Evolutionary conservation across 2,888 invertebrate genomes (phyloP).

Genomic region (Leptinotarsa rubiginosa): DNA sequence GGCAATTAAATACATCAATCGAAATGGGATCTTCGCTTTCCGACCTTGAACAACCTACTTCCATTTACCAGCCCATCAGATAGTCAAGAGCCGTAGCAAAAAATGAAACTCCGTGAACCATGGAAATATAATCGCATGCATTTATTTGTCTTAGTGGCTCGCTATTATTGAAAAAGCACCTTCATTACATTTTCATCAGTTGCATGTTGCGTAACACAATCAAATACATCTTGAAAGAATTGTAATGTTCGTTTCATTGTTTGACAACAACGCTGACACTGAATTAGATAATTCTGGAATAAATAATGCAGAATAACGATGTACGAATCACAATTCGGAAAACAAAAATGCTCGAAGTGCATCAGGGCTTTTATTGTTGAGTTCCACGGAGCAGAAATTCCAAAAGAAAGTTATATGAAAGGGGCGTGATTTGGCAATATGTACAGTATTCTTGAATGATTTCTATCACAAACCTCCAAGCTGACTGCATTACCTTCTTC

Average conservation of each 20-base stretch:
- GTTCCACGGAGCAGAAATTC: too few relatives aligned
- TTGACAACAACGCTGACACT: too few relatives aligned
- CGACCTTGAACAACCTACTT: not conserved
- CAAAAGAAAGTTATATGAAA: too few relatives aligned
- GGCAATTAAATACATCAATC: not conserved
- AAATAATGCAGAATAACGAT: too few relatives aligned
- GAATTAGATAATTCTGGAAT: too few relatives aligned
- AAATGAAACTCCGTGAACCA: not conserved
- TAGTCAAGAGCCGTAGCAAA: not conserved
- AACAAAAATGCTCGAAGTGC: too few relatives aligned
- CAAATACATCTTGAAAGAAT: not conserved
- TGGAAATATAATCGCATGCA: slow-evolving; percentile 5
- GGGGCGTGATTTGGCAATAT: too few relatives aligned
- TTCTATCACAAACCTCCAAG: too few relatives aligned
- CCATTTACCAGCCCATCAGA: not conserved
- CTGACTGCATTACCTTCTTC: too few relatives aligned
- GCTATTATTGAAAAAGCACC: not conserved
- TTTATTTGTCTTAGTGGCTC: not conserved
- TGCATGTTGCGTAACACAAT: not conserved
- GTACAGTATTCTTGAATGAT: too few relatives aligned
- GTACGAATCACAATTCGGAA: too few relatives aligned
- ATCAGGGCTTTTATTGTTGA: too few relatives aligned
- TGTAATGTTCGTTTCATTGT: not conserved
- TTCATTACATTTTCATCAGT: not conserved
- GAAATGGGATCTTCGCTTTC: not conserved